Evolutionary conservation across 2,797 vertebrate species (phyloP), one percentile per base, ranked within the genome.

Genomic region (Sebastes aleutianus): DNA sequence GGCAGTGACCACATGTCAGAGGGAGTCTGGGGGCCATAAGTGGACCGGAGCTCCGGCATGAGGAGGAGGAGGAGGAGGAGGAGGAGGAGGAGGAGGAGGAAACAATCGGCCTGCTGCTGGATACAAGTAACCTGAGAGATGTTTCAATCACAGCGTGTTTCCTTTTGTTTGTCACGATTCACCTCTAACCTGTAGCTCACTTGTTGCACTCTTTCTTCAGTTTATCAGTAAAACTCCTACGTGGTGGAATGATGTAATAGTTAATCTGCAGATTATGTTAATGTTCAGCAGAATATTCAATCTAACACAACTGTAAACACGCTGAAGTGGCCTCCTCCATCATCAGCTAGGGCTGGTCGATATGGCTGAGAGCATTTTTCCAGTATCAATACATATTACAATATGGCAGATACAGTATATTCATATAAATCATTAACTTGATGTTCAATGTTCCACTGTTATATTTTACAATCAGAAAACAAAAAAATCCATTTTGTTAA

Each of bases 1-100:
- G 92, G 94, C 95, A 92, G 78, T 94, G 92, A 94, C 93, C 95
- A 94, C 95, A 95, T 94, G 94, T 94, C 93, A 85, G 78, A 90
- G 88, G 85, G 83, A 90, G 88, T 86, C 86, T 89, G 82, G 87
- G 79, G 85, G 83, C 81, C 80, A 78, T 79, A 80, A 91, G 86
- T 85, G 84, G 84, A 92, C 82, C 59, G 9, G 66, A 71, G 80
- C 78, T 63, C 70, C 18, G 56, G 76, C 74, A 82, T 67, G 80
- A 87, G 47, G 76, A 84, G 65, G 61, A 74, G 57, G 63, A 74
- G 54, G 74, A 32, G 31, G 31, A 36, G 83, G 74, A 84, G 70
- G 80, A 86, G 54, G 72, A 84, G 69, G 56, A 65, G n/a, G 73
- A 47, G 54, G 56, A 65, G n/a, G 73, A 84, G 69, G 76, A 83